Evolutionary conservation across 2,113 vertebrate species (phyloP).

Genomic region (Halichoerus grypus): DNA sequence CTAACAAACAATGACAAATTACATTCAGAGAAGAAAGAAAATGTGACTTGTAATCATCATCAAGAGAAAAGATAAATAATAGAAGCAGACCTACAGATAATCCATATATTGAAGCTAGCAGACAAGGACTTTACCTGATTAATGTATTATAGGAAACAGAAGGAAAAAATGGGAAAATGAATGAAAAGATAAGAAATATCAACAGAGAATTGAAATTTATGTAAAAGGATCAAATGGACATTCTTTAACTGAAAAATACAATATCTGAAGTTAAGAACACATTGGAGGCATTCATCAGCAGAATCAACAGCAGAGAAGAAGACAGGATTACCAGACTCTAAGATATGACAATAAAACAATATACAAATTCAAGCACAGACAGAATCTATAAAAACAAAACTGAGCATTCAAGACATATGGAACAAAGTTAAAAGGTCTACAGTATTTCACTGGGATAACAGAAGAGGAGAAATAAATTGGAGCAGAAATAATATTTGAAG

Average conservation of each 20-base stretch:
- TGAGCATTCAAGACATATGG: neutral
- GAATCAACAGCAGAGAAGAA: neutral
- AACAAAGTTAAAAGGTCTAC: neutral
- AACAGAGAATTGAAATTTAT: neutral
- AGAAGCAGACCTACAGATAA: constrained; percentile 27
- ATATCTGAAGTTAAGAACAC: neutral
- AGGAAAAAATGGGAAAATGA: neutral
- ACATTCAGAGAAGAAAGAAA: neutral
- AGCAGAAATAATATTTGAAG: neutral
- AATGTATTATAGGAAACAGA: neutral
- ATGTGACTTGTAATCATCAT: neutral
- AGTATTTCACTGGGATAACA: neutral
- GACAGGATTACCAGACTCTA: neutral
- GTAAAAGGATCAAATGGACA: neutral
- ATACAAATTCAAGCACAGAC: neutral
- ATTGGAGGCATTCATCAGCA: neutral
- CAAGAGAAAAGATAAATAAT: constrained; percentile 46
- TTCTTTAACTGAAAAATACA: neutral
- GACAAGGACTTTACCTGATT: neutral
- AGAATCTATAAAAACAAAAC: constrained; percentile 1
- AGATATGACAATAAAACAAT: constrained; percentile 14
- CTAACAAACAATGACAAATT: neutral
- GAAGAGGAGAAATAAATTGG: neutral
- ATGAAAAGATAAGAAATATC: neutral
- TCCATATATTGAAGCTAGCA: neutral